Conservation (phyloP, 1,140 invertebrate genomes). For the Psilanteris sp. region DNA sequence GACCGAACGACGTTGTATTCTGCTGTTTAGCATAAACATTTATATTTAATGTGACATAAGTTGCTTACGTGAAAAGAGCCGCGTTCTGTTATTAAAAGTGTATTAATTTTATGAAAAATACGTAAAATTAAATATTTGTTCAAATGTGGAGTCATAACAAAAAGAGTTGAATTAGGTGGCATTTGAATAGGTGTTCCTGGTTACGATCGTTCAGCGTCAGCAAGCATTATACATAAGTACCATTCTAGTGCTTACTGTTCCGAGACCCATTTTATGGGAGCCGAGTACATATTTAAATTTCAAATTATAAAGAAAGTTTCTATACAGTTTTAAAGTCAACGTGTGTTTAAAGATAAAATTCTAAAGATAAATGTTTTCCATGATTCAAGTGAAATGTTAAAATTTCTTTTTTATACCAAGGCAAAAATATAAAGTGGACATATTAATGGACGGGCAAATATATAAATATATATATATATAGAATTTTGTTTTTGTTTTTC, state of each 20-base stretch:
- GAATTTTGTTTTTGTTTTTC: too few species aligned
- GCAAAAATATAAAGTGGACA: not conserved
- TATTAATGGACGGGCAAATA: too few species aligned
- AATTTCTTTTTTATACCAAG: too few species aligned
- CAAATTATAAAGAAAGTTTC: slow-evolving; percentile 34
- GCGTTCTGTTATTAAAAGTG: too few species aligned
- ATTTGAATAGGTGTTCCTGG: slow-evolving; percentile 10
- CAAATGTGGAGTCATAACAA: not conserved
- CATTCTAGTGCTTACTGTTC: slow-evolving; percentile 29
- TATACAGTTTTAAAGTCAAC: not conserved
- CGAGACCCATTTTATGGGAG: slow-evolving; percentile 7
- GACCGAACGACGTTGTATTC: too few species aligned
- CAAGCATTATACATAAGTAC: slow-evolving; percentile 39
- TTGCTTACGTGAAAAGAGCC: too few species aligned
- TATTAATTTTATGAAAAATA: too few species aligned
- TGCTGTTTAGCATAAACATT: too few species aligned
- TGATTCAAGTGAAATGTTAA: too few species aligned
- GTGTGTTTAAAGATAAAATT: not conserved
- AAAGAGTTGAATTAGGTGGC: slow-evolving; percentile 21
- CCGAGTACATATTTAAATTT: slow-evolving; percentile 42
- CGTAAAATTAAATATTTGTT: not conserved
- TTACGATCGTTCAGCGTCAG: slow-evolving; percentile 27
- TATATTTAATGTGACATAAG: too few species aligned
- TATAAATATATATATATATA: too few species aligned
- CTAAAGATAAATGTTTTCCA: too few species aligned